A percentile compares a stretch with the other conserved stretches of the same genome.
phyloP scores from a whole-genome alignment of 2,797 vertebrate genomes.

The Perodicticus potto region DNA sequence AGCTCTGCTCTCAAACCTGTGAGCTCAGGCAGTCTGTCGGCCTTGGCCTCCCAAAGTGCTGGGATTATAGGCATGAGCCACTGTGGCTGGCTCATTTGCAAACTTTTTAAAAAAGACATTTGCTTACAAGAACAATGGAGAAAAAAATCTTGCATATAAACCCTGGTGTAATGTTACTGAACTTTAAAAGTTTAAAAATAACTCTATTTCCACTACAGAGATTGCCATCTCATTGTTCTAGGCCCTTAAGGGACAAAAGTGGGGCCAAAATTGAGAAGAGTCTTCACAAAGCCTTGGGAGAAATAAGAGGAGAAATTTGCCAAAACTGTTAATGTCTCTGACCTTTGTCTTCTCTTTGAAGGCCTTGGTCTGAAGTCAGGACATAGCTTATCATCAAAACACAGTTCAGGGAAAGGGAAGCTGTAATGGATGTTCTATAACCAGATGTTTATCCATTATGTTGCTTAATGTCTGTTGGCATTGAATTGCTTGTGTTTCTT shows the following conservation, averaged over 20 bases:
- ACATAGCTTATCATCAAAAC: not conserved
- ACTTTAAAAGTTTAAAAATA: not conserved
- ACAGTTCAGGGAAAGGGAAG: not conserved
- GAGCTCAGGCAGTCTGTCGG: too few relatives aligned
- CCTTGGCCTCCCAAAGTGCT: too few relatives aligned
- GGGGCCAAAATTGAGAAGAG: slow-evolving; percentile 6
- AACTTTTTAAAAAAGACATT: not conserved
- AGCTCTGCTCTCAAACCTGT: too few relatives aligned
- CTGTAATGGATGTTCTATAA: not conserved
- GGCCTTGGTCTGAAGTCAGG: not conserved
- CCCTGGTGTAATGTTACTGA: not conserved
- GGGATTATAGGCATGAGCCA: too few relatives aligned
- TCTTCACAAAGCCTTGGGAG: not conserved
- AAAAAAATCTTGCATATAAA: not conserved
- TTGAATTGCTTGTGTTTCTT: not conserved
- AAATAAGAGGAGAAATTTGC: not conserved
- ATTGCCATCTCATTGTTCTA: not conserved
- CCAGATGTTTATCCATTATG: not conserved
- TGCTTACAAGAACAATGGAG: not conserved
- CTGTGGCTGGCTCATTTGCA: not conserved
- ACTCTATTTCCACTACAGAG: not conserved
- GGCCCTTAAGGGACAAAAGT: not conserved
- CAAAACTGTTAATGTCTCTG: not conserved
- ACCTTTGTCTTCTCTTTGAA: not conserved
- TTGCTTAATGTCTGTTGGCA: slow-evolving; percentile 40